These are phyloP conservation scores for Euproctis similis DNA, from an alignment of 2,888 invertebrate species.

Conservation along the genomic window DNA sequence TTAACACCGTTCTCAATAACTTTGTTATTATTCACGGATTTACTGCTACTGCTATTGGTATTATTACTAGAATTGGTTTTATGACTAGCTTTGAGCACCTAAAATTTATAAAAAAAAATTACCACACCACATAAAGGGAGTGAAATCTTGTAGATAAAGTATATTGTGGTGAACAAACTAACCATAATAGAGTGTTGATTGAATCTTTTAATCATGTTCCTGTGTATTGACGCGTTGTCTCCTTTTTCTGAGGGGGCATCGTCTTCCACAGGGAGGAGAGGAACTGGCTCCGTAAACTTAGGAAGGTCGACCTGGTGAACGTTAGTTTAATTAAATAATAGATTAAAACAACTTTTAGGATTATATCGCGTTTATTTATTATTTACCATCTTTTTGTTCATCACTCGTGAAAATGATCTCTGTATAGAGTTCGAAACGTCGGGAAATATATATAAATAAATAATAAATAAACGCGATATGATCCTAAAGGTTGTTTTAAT, in stretches of 20 bases:
- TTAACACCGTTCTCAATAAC: conserved; percentile 57
- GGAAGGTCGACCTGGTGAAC: conserved; percentile 81
- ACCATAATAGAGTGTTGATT: conserved; percentile 99
- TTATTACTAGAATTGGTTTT: conserved; percentile 59
- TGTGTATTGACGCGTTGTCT: conserved; percentile 79
- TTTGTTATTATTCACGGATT: conserved; percentile 51
- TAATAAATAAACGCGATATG: too few relatives aligned
- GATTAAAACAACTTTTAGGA: too few relatives aligned
- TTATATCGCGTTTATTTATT: too few relatives aligned
- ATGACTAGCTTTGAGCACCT: conserved; percentile 82
- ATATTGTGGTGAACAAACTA: too few relatives aligned
- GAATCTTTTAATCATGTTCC: conserved; percentile 95
- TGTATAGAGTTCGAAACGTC: too few relatives aligned
- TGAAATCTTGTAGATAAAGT: too few relatives aligned
- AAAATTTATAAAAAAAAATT: conserved; percentile 17
- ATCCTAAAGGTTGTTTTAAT: too few relatives aligned
- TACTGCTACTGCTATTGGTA: conserved; percentile 44
- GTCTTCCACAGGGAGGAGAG: conserved; percentile 40
- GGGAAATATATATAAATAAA: too few relatives aligned
- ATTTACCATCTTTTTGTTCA: too few relatives aligned
- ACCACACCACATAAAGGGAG: too few relatives aligned
- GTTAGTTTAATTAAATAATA: too few relatives aligned
- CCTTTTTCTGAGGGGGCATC: conserved; percentile 41
- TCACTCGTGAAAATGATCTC: too few relatives aligned
- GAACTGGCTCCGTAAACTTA: conserved; percentile 82